Percentiles rank a stretch among this genome's conserved stretches.
phyloP scores from a whole-genome alignment of 2,888 invertebrate genomes.

The Alcis repandata region DNA sequence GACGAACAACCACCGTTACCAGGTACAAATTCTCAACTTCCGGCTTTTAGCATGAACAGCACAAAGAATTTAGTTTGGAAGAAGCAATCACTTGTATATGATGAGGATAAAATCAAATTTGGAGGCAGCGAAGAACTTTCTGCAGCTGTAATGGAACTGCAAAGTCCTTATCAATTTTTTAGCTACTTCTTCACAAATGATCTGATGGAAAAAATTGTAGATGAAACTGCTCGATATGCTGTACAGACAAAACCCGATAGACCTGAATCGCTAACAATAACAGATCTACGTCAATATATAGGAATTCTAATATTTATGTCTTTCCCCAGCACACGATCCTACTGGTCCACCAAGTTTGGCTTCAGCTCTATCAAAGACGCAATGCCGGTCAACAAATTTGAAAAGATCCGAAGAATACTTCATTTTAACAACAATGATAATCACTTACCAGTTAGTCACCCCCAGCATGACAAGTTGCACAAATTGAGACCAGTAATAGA shows the following conservation, averaged over 20 bases:
- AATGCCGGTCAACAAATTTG: slow-evolving; percentile 51
- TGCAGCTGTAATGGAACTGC: slow-evolving; percentile 39
- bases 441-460: slow-evolving; percentile 47
- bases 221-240: slow-evolving; percentile 40
- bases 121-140: slow-evolving; percentile 35
- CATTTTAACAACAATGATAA: slow-evolving; percentile 56
- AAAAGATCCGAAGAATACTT: slow-evolving; percentile 48
- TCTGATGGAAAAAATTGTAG: slow-evolving; percentile 41
- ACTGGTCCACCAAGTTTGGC: slow-evolving; percentile 40
- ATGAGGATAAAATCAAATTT: slow-evolving; percentile 42
- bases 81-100: slow-evolving; percentile 38
- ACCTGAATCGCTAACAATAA: slow-evolving; percentile 29
- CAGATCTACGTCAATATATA: slow-evolving; percentile 33
- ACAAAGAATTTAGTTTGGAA: slow-evolving; percentile 41
- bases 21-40: too few species aligned
- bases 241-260: slow-evolving; percentile 40
- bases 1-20: slow-evolving; percentile 11
- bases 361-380: slow-evolving; percentile 35
- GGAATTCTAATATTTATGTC: slow-evolving; percentile 37
- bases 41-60: slow-evolving; percentile 30
- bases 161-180: slow-evolving; percentile 42
- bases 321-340: slow-evolving; percentile 34
- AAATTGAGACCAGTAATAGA: slow-evolving; percentile 55
- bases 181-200: slow-evolving; percentile 39
- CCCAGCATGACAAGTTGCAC: slow-evolving; percentile 47